Conservation (phyloP, 2,113 vertebrate species). For the Coregonus clupeaformis region DNA sequence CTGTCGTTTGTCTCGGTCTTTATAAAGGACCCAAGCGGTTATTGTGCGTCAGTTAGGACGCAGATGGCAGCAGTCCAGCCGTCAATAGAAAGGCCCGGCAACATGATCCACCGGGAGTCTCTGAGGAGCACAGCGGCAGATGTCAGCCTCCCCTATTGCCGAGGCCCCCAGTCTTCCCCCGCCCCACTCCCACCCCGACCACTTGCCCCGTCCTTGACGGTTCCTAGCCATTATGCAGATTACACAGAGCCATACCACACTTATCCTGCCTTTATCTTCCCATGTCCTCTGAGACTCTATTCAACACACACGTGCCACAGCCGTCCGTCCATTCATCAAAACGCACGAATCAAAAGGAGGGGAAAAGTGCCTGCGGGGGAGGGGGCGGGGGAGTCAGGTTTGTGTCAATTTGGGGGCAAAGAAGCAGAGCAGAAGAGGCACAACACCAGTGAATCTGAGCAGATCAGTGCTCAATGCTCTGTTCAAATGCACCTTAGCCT, state of each 20-base stretch:
- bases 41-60: slow-evolving; percentile 55
- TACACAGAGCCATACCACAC: slow-evolving; percentile 49
- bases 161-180: slow-evolving; percentile 11
- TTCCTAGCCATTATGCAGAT: slow-evolving; percentile 58
- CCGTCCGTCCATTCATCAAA: slow-evolving; percentile 55
- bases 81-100: slow-evolving; percentile 46
- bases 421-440: slow-evolving; percentile 21
- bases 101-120: slow-evolving; percentile 54
- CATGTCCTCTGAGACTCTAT: slow-evolving; percentile 47
- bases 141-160: slow-evolving; percentile 38
- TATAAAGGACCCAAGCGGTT: slow-evolving; percentile 47
- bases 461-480: background rate
- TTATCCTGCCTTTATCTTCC: slow-evolving; percentile 48
- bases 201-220: slow-evolving; percentile 58
- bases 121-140: slow-evolving; percentile 57
- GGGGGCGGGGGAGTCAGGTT: background rate
- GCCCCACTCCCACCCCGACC: slow-evolving; percentile 29
- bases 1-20: slow-evolving; percentile 23
- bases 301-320: slow-evolving; percentile 54
- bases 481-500: background rate
- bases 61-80: slow-evolving; percentile 61
- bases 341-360: slow-evolving; percentile 29
- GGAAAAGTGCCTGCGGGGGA: background rate
- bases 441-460: background rate
- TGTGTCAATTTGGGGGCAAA: slow-evolving; percentile 4